Conservation (phyloP, 2,797 vertebrate species). For the Remorina albescens region DNA sequence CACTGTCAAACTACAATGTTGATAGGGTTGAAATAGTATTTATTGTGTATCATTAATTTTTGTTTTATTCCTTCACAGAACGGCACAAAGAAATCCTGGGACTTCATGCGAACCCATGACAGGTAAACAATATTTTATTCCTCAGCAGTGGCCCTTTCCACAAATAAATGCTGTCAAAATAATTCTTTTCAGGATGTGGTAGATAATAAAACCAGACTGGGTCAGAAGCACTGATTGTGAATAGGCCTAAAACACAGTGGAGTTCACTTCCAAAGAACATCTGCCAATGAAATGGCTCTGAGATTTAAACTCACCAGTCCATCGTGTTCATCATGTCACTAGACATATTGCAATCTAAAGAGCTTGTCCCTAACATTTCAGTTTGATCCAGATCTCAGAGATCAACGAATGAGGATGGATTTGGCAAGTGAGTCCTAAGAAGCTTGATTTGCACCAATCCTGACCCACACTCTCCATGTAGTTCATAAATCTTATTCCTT, state of each 20-base stretch:
- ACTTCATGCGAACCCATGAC: conserved; percentile 94
- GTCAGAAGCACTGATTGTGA: not conserved
- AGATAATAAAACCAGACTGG: not conserved
- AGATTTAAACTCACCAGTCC: not conserved
- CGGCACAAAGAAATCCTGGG: conserved; percentile 92
- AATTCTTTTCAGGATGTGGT: not conserved
- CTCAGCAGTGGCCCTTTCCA: not conserved
- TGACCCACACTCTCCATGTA: not conserved
- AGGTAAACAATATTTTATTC: conserved; percentile 81
- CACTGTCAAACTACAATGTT: not conserved
- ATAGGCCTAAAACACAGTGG: not conserved
- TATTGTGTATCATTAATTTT: conserved; percentile 38
- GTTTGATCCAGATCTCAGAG: not conserved
- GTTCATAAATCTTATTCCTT: not conserved
- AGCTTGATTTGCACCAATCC: conserved; percentile 12
- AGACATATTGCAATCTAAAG: conserved; percentile 20
- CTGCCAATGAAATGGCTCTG: conserved; percentile 9
- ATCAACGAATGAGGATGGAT: conserved; percentile 9
- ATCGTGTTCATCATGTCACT: conserved; percentile 8
- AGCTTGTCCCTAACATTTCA: conserved; percentile 9
- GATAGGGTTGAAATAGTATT: not conserved
- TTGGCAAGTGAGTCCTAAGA: not conserved
- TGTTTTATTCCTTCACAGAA: conserved; percentile 84
- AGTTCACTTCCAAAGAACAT: not conserved
- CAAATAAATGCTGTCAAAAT: not conserved